Evolutionary conservation across 2,888 invertebrate genomes (phyloP).

Genomic region (Drosophila stalkeri): DNA sequence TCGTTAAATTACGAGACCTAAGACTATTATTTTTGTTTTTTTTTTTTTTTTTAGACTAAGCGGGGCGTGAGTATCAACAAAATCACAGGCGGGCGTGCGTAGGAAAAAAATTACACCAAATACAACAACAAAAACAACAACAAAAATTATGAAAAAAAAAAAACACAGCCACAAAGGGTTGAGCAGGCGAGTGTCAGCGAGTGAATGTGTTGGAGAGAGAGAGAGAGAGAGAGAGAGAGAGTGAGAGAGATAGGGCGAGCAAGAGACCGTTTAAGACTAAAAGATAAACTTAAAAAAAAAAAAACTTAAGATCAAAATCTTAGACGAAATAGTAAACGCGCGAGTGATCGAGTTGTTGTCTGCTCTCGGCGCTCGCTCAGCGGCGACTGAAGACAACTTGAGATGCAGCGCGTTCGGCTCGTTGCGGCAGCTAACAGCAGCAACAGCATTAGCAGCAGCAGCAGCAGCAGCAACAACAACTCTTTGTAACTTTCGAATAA

Average conservation of each 20-base stretch:
- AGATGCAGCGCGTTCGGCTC: conserved; percentile 59
- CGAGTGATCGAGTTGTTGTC: conserved; percentile 61
- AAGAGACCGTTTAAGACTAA: conserved; percentile 28
- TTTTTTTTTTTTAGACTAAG: conserved; percentile 25
- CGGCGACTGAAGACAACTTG: conserved; percentile 59
- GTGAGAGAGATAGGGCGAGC: conserved; percentile 5
- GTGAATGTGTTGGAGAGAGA: not conserved
- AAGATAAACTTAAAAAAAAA: conserved; percentile 25
- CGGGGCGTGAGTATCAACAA: conserved; percentile 48
- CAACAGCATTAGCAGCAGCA: conserved; percentile 28
- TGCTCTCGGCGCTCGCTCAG: conserved; percentile 77
- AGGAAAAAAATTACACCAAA: conserved; percentile 38
- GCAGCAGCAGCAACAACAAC: conserved; percentile 24
- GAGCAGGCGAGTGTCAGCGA: conserved; percentile 15
- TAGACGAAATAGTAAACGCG: conserved; percentile 29
- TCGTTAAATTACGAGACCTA: conserved; percentile 46
- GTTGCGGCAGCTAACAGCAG: conserved; percentile 38
- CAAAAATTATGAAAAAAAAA: conserved; percentile 23
- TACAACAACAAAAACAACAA: conserved; percentile 49
- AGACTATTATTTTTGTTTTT: conserved; percentile 7
- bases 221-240: not conserved
- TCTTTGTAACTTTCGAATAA: conserved; percentile 70
- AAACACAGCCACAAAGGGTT: conserved; percentile 56
- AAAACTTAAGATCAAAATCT: conserved; percentile 41
- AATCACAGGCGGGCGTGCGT: conserved; percentile 58